Evolutionary conservation across 2,888 invertebrate genomes (phyloP).

Genomic region (Drosophila melanocephala): DNA sequence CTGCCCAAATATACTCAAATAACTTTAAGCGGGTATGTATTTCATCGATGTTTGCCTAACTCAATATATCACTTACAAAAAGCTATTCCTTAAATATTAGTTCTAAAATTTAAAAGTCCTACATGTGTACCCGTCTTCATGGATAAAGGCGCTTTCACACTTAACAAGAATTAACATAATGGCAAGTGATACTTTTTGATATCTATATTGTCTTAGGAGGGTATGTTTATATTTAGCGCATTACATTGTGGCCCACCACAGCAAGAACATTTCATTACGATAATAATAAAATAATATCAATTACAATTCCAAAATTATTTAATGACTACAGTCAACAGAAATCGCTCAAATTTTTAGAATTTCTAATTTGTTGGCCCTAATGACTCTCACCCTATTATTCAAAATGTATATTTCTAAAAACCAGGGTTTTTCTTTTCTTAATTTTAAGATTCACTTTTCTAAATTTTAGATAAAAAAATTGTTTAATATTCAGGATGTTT

Average conservation of each 20-base stretch:
- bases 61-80: background rate
- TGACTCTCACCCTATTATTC: background rate
- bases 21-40: background rate
- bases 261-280: background rate
- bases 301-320: too few species aligned
- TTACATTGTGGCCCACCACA: background rate
- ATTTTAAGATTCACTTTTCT: background rate
- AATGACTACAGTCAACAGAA: too few species aligned
- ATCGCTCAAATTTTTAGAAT: too few species aligned
- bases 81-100: background rate
- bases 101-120: background rate
- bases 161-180: background rate
- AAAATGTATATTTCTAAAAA: background rate
- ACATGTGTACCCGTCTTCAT: background rate
- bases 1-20: background rate
- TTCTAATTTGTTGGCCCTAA: background rate
- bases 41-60: background rate
- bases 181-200: background rate
- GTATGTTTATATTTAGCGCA: background rate
- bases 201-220: background rate
- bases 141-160: background rate
- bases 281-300: background rate
- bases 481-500: background rate
- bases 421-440: background rate
- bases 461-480: background rate